phyloP scores from a whole-genome alignment of 2,888 invertebrate species.

The Andrena camellia region DNA sequence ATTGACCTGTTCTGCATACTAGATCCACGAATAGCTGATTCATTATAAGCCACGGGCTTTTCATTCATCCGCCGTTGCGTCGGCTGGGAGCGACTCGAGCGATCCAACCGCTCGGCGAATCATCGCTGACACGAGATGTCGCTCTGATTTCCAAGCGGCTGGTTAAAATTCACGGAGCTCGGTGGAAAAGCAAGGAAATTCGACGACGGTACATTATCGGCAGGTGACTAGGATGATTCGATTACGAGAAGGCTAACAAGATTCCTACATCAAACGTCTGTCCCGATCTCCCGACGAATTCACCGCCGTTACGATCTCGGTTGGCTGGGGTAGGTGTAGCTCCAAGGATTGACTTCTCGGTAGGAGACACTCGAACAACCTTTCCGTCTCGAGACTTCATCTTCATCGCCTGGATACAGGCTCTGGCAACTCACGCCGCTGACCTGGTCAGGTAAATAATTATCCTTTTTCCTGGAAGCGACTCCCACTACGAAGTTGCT shows the following conservation, averaged over 20 bases:
- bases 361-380: not conserved
- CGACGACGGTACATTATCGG: too few species aligned
- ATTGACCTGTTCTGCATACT: conserved; percentile 70
- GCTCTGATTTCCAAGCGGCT: too few species aligned
- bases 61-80: conserved; percentile 61
- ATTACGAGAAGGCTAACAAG: too few species aligned
- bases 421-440: conserved; percentile 43
- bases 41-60: conserved; percentile 62
- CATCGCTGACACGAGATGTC: not conserved
- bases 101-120: not conserved
- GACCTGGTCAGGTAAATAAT: conserved; percentile 53
- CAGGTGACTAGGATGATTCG: too few species aligned
- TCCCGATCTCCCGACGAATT: too few species aligned
- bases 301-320: not conserved
- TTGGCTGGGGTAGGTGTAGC: too few species aligned
- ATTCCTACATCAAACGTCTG: too few species aligned
- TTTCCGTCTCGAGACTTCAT: not conserved
- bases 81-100: not conserved
- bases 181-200: too few species aligned
- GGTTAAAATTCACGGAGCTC: too few species aligned
- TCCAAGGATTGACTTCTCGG: not conserved
- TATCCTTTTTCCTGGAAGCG: conserved; percentile 47
- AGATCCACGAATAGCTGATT: conserved; percentile 70
- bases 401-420: conserved; percentile 27
- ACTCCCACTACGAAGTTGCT: conserved; percentile 30